These are phyloP conservation scores for Mercenaria mercenaria DNA, from an alignment of 1,140 invertebrate genomes.

Conservation along the genomic window DNA sequence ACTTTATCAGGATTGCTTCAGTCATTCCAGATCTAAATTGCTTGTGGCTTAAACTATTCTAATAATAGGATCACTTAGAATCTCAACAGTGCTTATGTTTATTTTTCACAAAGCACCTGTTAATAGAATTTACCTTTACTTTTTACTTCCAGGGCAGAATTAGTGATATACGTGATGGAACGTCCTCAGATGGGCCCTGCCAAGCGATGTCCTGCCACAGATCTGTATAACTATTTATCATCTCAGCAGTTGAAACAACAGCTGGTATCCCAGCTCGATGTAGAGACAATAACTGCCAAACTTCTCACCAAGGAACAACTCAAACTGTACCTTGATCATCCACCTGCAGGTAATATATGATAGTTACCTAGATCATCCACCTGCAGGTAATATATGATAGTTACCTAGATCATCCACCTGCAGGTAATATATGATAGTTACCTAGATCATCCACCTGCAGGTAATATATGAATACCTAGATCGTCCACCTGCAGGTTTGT, in stretches of 20 bases:
- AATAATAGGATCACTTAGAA: too few species aligned
- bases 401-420: constrained; percentile 96
- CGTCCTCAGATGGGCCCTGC: constrained; percentile 88
- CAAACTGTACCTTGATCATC: constrained; percentile 95
- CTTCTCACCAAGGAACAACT: constrained; percentile 88
- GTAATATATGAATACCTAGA: constrained; percentile 89
- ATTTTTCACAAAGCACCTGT: too few species aligned
- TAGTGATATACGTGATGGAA: constrained; percentile 93
- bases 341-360: constrained; percentile 93
- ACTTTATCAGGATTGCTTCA: too few species aligned
- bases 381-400: constrained; percentile 92
- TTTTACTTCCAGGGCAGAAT: constrained; percentile 88
- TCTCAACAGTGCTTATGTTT: too few species aligned
- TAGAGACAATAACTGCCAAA: constrained; percentile 84
- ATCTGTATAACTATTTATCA: constrained; percentile 87
- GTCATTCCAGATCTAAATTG: too few species aligned
- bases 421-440: constrained; percentile 95
- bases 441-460: constrained; percentile 94
- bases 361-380: constrained; percentile 96
- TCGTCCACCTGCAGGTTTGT: background rate
- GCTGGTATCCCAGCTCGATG: constrained; percentile 88
- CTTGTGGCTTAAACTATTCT: too few species aligned
- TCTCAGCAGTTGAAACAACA: constrained; percentile 88
- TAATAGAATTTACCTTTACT: too few species aligned
- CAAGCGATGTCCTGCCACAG: constrained; percentile 91